phyloP scores from a whole-genome alignment of 2,797 vertebrate genomes.

The Odontamblyopus lacepedii region DNA sequence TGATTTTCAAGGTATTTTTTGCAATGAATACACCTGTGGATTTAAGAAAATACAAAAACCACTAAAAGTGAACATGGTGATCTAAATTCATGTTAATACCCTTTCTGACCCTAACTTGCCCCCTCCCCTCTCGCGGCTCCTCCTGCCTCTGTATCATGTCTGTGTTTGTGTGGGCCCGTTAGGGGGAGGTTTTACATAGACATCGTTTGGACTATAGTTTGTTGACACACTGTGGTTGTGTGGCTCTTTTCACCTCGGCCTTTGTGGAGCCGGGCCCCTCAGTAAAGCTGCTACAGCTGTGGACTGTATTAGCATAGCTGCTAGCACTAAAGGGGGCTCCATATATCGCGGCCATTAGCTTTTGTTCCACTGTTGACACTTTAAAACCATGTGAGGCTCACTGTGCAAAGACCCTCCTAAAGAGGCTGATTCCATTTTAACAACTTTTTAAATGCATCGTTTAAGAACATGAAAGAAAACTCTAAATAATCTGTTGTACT shows the following conservation, averaged over 20 bases:
- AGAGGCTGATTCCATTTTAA: slow-evolving; percentile 87
- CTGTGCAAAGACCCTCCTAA: slow-evolving; percentile 69
- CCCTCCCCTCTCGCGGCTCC: too few species aligned
- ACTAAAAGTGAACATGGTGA: too few species aligned
- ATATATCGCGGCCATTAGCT: slow-evolving; percentile 91
- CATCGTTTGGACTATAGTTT: slow-evolving; percentile 66
- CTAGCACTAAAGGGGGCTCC: slow-evolving; percentile 66
- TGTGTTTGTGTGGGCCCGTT: slow-evolving; percentile 80
- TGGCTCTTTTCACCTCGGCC: slow-evolving; percentile 73
- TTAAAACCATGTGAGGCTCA: slow-evolving; percentile 88
- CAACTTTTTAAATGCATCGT: slow-evolving; percentile 88
- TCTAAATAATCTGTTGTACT: not conserved
- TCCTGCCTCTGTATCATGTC: slow-evolving; percentile 78
- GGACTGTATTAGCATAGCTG: slow-evolving; percentile 90
- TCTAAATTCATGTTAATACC: too few species aligned
- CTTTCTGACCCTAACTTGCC: too few species aligned
- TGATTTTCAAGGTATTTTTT: too few species aligned
- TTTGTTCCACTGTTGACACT: slow-evolving; percentile 87
- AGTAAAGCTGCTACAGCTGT: slow-evolving; percentile 98
- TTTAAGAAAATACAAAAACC: too few species aligned
- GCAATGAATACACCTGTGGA: too few species aligned
- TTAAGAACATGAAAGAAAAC: slow-evolving; percentile 19
- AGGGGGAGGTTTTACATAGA: slow-evolving; percentile 67
- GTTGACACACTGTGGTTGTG: slow-evolving; percentile 95
- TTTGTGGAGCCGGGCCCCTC: slow-evolving; percentile 72